Base-by-base conservation (phyloP, 1,140 invertebrate species). In the Gerris buenoi region DNA sequence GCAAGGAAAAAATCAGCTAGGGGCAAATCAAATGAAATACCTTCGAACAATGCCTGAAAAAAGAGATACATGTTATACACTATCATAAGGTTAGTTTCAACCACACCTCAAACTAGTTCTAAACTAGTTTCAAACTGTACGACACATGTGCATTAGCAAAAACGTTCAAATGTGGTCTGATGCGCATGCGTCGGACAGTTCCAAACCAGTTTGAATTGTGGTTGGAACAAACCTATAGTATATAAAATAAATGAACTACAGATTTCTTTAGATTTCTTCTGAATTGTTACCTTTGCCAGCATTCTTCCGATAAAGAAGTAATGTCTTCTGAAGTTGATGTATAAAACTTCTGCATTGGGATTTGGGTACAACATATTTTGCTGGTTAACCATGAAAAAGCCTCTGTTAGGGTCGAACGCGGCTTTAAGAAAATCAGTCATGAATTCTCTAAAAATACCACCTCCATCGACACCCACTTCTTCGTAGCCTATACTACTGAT, bases 351-450 rank as follows among this genome's bases (percentile, higher is more conserved):
- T 13, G 94, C 92, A 57, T 89, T 88, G 0, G 95, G 95, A 79
- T 97, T 98, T 0, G 96, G 96, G 78, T 98, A 98, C 13, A 98
- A 76, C 76, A 92, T 86, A 74, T 95, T 93, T 73, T 98, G 93
- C 69, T 87, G 88, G 0, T 95, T 98, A 18, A 94, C 80, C 64
- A 88, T 78, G 76, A 98, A 98, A 73, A 98, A 91, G 0, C 95
- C 96, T 57, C 95, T 82, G 76, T 97, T 98, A 0, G 96, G 95
- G 81, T 99, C 94, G 77, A 98, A 98, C 0, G 91, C 90, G 0
- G 94, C 95, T 77, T 94, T 95, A 3, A 98, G 78, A 2, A 98
- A 79, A 76, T 95, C 92, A 1, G 88, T 90, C 0, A 95, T 78
- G 76, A 95, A 96, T 77, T 98, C 95, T 57, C 95, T 81, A 71